Conservation (phyloP, 2,888 invertebrate species). For the Leptinotarsa tumamoca region DNA sequence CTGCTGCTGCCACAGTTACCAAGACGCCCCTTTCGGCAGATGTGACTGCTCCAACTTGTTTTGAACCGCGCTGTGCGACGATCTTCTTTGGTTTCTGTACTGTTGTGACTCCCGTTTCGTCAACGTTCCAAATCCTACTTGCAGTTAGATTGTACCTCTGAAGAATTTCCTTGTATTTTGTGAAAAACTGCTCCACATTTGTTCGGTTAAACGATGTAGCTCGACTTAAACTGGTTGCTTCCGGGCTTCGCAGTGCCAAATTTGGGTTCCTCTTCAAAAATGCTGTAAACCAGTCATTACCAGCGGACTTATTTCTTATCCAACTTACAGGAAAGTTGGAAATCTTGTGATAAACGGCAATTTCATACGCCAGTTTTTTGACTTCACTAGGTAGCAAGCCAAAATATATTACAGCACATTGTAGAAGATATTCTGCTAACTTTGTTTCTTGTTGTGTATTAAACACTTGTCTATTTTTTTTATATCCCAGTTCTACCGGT, state of each 20-base stretch:
- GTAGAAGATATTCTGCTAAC: neutral
- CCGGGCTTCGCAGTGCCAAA: constrained; percentile 31
- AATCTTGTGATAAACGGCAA: no score
- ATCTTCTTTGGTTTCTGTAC: no score
- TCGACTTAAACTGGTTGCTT: constrained; percentile 29
- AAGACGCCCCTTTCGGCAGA: constrained; percentile 59
- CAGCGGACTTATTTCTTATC: constrained; percentile 10
- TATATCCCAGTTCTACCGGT: neutral
- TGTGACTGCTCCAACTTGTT: constrained; percentile 58
- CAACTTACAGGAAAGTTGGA: no score
- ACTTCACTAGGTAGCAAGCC: no score
- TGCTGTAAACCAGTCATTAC: constrained; percentile 33
- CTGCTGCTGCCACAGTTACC: constrained; percentile 59
- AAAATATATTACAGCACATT: no score
- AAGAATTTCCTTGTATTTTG: constrained; percentile 30
- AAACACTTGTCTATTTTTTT: neutral
- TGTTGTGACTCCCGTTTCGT: no score
- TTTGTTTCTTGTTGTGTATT: constrained; percentile 14
- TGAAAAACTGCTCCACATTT: constrained; percentile 21
- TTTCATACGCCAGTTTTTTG: no score
- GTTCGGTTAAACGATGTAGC: constrained; percentile 31
- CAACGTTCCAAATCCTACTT: constrained; percentile 28
- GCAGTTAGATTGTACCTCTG: constrained; percentile 36
- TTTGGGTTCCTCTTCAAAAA: constrained; percentile 32
- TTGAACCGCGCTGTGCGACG: constrained; percentile 50